Base-by-base conservation (phyloP, 2,888 invertebrate species). In the Apantesis nais region DNA sequence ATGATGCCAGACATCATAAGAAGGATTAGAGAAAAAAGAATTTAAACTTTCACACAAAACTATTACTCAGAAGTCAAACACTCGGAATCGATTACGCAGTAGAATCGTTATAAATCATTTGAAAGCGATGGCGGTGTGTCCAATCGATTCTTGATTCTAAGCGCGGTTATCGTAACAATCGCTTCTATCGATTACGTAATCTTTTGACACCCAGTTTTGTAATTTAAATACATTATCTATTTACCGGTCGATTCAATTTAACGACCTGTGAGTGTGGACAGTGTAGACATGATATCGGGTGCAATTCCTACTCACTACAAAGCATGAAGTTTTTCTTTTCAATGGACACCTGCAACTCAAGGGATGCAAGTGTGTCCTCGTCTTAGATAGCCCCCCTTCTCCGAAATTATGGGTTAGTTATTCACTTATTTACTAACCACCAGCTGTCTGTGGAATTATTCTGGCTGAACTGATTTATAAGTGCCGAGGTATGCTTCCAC, bases 41-140 rank as follows among this genome's bases (percentile, higher is more conserved):
- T 29, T 22, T 39, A 41, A 31, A 68, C 72, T 72, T 72, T 72
- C 72, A 58, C 72, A 44, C 44, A 44, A 68, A 62, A 52, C 37
- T 44, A 66, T 68, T 39, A 69, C 39, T 60, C 37, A 70, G 67
- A 73, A 70, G 52, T 55, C 70, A 69, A 73, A 73, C 72, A 70
- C 61, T 64, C 16, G 22, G 39, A 79, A 79, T 82, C 75, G 76
- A 79, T 82, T 82, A 76, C 74, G 74, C 75, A 77, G 70, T 67
- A 11, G 39, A 61, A 70, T 81, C 78, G 81, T 72, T 77, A 73
- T 79, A 62, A 80, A 83, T 78, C 77, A 70, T 73, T 83, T 83
- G 76, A 81, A 82, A 82, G 81, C 73, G 71, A 41, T 75, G 74
- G 68, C 75, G 71, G 73, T 68, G 66, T 70, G 66, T 63, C 73